Conservation (phyloP, 2,888 invertebrate genomes). For the Aporophyla lueneburgensis region DNA sequence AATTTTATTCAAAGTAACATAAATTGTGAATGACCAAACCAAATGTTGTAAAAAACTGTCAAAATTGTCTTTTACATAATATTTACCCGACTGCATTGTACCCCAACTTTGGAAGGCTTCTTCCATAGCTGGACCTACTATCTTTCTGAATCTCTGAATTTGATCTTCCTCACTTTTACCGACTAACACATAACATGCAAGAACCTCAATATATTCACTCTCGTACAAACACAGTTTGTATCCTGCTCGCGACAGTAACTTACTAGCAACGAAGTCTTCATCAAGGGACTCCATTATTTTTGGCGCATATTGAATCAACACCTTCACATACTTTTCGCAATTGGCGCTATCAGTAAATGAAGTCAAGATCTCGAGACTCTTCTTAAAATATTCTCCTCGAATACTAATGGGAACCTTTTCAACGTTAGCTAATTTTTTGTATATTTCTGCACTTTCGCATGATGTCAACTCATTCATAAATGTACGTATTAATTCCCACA, state of each 20-base stretch:
- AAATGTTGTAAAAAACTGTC: not conserved
- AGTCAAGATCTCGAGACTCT: constrained; percentile 71
- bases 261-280: constrained; percentile 17
- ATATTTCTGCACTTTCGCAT: constrained; percentile 74
- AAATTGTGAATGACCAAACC: constrained; percentile 2
- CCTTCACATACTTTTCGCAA: constrained; percentile 57
- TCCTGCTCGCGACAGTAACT: constrained; percentile 17
- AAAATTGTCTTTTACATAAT: constrained; percentile 25
- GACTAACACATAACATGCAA: constrained; percentile 28
- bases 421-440: constrained; percentile 66
- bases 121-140: constrained; percentile 36
- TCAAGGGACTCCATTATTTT: constrained; percentile 29
- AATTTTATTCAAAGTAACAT: constrained; percentile 26
- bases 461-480: constrained; percentile 27
- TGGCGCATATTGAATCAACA: constrained; percentile 56
- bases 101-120: constrained; percentile 23
- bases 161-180: constrained; percentile 34
- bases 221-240: constrained; percentile 12
- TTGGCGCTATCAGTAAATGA: constrained; percentile 69
- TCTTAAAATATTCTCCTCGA: constrained; percentile 63
- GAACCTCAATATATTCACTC: constrained; percentile 8
- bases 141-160: constrained; percentile 21
- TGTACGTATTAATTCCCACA: constrained; percentile 64
- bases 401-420: constrained; percentile 64
- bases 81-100: not conserved